Percentiles rank a stretch among this genome's conserved stretches.
phyloP scores from a whole-genome alignment of 2,888 invertebrate genomes.

The Drosophila seclusa region DNA sequence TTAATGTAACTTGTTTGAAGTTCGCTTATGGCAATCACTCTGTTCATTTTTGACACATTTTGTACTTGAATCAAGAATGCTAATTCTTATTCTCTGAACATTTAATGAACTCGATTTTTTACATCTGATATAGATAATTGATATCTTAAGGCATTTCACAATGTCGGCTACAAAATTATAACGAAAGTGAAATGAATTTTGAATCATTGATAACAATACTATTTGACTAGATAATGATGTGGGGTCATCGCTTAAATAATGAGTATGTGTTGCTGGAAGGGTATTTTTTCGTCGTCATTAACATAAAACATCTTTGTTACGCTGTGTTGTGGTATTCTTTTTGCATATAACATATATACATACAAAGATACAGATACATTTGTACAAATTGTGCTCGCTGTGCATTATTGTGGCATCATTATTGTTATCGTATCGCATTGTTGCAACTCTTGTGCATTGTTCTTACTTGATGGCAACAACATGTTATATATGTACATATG shows the following conservation, averaged over 20 bases:
- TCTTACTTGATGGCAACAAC: constrained; percentile 30
- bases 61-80: background rate
- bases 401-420: constrained; percentile 61
- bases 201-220: background rate
- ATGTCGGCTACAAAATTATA: background rate
- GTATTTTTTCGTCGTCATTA: background rate
- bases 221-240: background rate
- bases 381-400: constrained; percentile 30
- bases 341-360: background rate
- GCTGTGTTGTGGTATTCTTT: background rate
- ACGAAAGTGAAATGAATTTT: background rate
- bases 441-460: constrained; percentile 72
- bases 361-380: background rate
- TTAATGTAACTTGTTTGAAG: background rate
- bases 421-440: constrained; percentile 64
- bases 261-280: background rate
- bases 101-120: background rate
- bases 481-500: background rate
- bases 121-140: background rate
- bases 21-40: too few relatives aligned
- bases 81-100: background rate
- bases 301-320: background rate
- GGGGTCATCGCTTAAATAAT: background rate
- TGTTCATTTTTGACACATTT: background rate
- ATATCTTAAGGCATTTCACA: background rate